Evolutionary conservation across 53 echinoderm and acorn worm species (phyloP).

Genomic region (Astropecten irregularis): DNA sequence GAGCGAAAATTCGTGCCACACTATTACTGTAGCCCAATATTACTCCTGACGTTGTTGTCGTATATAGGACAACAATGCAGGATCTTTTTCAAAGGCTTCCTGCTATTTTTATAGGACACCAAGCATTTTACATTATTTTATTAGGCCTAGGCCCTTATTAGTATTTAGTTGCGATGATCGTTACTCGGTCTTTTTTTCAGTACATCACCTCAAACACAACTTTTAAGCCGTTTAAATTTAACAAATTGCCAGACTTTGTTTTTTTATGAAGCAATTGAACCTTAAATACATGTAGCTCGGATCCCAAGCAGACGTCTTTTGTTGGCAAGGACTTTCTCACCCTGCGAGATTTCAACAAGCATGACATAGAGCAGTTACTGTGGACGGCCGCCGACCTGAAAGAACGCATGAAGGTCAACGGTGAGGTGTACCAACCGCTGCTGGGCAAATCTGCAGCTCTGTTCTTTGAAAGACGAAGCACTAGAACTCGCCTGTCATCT

Average conservation of each 20-base stretch:
- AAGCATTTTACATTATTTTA: too few relatives aligned
- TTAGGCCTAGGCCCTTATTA: too few relatives aligned
- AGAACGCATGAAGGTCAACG: constrained; percentile 66
- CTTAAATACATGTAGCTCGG: constrained; percentile 8
- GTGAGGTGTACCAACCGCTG: constrained; percentile 78
- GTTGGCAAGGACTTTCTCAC: constrained; percentile 85
- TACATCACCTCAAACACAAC: too few relatives aligned
- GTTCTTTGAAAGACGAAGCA: constrained; percentile 94
- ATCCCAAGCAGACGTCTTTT: constrained; percentile 69
- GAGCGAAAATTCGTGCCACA: too few relatives aligned
- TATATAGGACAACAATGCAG: too few relatives aligned
- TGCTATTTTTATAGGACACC: too few relatives aligned
- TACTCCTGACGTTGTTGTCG: too few relatives aligned
- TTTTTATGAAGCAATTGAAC: not conserved
- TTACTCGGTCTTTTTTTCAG: too few relatives aligned
- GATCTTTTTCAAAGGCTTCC: too few relatives aligned
- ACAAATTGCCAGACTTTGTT: not conserved
- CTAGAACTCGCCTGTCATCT: constrained; percentile 89
- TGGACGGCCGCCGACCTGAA: constrained; percentile 95
- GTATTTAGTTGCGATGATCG: too few relatives aligned
- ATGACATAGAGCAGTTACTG: constrained; percentile 80
- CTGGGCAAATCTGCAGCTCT: constrained; percentile 80
- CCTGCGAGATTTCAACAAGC: constrained; percentile 78
- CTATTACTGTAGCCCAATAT: too few relatives aligned
- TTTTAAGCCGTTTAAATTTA: too few relatives aligned